Conservation (phyloP, 2,797 vertebrate genomes). For the Hemibagrus guttatus region DNA sequence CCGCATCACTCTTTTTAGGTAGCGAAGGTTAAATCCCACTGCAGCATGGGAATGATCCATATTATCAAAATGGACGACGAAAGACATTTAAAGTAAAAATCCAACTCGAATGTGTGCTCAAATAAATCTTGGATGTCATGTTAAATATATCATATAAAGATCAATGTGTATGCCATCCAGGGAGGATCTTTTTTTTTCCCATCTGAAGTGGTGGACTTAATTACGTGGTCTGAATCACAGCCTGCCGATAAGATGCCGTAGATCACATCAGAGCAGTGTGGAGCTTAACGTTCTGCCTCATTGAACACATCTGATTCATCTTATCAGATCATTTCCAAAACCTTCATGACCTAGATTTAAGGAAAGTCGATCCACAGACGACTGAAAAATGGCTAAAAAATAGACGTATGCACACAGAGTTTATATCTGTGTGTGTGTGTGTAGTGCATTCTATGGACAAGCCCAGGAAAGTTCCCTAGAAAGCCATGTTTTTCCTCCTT, state of each 20-base stretch:
- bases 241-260: neutral
- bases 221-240: neutral
- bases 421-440: neutral
- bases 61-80: neutral
- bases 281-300: neutral
- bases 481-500: conserved; percentile 4
- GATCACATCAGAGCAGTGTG: neutral
- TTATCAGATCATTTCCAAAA: neutral
- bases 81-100: neutral
- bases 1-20: neutral
- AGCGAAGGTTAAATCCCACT: neutral
- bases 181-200: neutral
- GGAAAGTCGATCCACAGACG: neutral
- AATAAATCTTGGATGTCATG: neutral
- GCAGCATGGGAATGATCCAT: neutral
- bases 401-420: neutral
- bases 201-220: neutral
- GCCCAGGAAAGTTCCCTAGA: neutral
- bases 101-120: neutral
- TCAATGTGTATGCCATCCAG: neutral
- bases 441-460: neutral
- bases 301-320: neutral
- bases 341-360: neutral
- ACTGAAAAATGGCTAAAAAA: neutral
- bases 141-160: neutral